Base-by-base conservation (phyloP, 2,888 invertebrate genomes). In the Nomada lathburiana region DNA sequence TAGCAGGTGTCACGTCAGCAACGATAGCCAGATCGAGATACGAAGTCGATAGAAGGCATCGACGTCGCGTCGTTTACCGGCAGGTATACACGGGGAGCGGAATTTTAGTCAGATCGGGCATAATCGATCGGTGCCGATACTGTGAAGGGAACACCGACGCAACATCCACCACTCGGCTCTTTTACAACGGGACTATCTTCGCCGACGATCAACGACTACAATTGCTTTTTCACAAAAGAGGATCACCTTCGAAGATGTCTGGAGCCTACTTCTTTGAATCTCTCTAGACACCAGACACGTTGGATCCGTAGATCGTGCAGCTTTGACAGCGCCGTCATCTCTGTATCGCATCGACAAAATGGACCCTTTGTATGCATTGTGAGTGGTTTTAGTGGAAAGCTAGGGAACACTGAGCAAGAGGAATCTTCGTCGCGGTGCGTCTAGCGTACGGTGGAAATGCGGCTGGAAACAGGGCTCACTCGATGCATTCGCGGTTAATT, bases 1-100 rank as follows among this genome's bases (percentile, higher is more conserved):
- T 92, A 91, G 91, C 90, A 92, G 90, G 91, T 92, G 89, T 91
- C 89, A 86, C 86, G 90, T 88, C 88, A 87, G 63, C 85, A 75
- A 79, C 70, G 88, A 86, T 83, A 44, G 60, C 53, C 26, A 59
- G 53, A 26, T 53, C 72, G 78, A 87, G 91, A 90, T 91, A 90
- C 78, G 79, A 74, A 87, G 86, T 68, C 79, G 76, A 79, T 71
- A 83, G 86, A 47, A 88, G 83, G 85, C 80, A 89, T 89, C 83
- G 85, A 80, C 86, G 80, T 86, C 86, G 86, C 86, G 80, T 86
- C 86, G 86, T 86, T 89, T 87, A 86, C 64, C 76, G 75, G 77
- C 83, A 65, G 71, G 67, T 81, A 82, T 57, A 57, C n/a, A 71
- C 55, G 42, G 60, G 72, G 52, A 60, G 47, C 60, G 9, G 68